Percentiles rank a stretch among this genome's conserved stretches.
Evolutionary conservation across 2,113 vertebrate genomes (phyloP).

Genomic region (Erythrocercus mccallii): DNA sequence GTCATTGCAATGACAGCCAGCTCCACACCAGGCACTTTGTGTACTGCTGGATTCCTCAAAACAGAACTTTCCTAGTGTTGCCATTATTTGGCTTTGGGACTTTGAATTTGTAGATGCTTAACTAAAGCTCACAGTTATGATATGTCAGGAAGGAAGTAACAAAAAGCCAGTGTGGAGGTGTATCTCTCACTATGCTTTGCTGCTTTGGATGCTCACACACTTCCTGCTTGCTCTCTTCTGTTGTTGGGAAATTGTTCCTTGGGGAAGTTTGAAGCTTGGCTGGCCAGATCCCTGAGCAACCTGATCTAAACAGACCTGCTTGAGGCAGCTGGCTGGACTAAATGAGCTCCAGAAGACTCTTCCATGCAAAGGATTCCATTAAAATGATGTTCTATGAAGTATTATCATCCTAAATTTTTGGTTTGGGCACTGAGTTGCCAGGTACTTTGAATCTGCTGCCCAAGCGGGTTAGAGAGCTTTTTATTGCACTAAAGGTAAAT

Average conservation of each 20-base stretch:
- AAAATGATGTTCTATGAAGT: not conserved
- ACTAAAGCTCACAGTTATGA: not conserved
- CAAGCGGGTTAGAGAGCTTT: not conserved
- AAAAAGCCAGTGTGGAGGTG: not conserved
- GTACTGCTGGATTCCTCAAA: not conserved
- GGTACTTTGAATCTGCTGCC: not conserved
- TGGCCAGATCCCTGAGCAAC: not conserved
- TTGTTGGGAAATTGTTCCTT: not conserved
- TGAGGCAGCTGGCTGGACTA: not conserved
- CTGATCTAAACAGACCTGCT: not conserved
- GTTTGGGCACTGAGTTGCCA: not conserved
- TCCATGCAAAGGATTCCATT: not conserved
- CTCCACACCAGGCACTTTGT: not conserved
- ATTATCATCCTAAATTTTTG: not conserved
- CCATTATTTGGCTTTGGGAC: not conserved
- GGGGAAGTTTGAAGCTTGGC: not conserved
- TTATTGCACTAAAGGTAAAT: not conserved
- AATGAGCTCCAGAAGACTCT: not conserved
- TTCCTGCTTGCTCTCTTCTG: not conserved
- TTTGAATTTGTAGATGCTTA: not conserved
- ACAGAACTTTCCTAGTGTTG: not conserved
- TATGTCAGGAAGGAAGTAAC: not conserved
- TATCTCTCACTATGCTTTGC: not conserved
- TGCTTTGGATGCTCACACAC: not conserved
- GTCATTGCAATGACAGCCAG: fast-evolving